Conservation (phyloP, 2,888 invertebrate genomes). For the Eueremaeus valkanovi region DNA sequence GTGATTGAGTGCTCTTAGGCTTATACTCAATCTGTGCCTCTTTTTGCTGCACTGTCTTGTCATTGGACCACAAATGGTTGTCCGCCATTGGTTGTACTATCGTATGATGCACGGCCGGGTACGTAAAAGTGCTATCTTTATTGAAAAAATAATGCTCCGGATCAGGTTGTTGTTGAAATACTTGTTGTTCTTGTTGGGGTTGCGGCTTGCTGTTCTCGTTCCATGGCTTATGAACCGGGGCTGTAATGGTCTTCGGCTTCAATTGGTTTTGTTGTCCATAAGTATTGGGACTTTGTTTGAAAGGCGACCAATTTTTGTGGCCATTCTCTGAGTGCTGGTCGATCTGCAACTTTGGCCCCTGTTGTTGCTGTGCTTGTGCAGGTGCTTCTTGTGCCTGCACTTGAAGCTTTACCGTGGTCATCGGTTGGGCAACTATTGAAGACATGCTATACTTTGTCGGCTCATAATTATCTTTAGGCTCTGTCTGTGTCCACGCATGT, state of each 20-base stretch:
- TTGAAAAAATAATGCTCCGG: background rate
- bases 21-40: background rate
- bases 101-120: background rate
- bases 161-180: background rate
- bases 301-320: background rate
- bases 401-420: too few relatives aligned
- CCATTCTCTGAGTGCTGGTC: background rate
- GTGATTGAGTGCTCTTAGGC: background rate
- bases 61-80: constrained; percentile 15
- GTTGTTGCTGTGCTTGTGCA: background rate
- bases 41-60: background rate
- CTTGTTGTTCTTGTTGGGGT: background rate
- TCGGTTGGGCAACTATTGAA: too few relatives aligned
- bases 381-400: too few relatives aligned
- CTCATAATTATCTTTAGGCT: background rate
- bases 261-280: background rate
- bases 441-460: background rate
- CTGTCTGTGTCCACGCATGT: background rate
- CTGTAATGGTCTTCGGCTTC: background rate
- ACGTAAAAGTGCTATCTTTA: background rate
- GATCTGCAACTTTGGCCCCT: background rate
- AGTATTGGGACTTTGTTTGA: background rate
- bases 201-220: background rate
- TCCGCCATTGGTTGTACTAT: background rate
- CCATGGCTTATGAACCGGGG: background rate